phyloP scores from a whole-genome alignment of 2,797 vertebrate genomes.

The Notamacropus eugenii region DNA sequence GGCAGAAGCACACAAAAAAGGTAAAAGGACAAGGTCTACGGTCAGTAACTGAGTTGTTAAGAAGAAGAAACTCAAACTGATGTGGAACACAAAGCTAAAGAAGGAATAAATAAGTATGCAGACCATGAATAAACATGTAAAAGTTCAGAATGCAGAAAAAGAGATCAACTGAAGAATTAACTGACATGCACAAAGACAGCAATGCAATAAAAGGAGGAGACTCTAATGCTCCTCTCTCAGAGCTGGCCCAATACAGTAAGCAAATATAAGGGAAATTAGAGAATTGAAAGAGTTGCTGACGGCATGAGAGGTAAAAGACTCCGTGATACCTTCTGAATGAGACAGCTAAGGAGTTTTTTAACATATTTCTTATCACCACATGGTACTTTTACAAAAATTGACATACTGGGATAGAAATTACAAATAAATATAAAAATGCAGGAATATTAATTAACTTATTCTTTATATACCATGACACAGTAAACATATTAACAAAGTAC shows the following conservation, averaged over 20 bases:
- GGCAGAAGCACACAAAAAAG: not conserved
- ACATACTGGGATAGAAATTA: not conserved
- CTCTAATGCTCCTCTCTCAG: not conserved
- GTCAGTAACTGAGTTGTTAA: not conserved
- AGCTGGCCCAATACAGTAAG: not conserved
- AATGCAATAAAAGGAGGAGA: not conserved
- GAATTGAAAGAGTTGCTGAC: not conserved
- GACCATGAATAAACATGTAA: not conserved
- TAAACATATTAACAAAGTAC: not conserved
- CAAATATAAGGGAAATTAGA: not conserved
- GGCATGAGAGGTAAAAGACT: not conserved
- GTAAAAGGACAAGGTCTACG: not conserved
- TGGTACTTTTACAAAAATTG: not conserved
- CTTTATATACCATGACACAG: not conserved
- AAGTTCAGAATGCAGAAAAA: not conserved
- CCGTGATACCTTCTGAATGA: not conserved
- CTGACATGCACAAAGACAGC: not conserved
- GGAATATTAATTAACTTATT: not conserved
- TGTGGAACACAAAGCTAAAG: not conserved
- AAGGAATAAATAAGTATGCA: not conserved
- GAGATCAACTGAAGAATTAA: not conserved
- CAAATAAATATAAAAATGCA: not conserved
- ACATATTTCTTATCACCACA: not conserved
- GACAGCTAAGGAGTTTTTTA: not conserved
- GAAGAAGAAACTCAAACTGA: not conserved